Evolutionary conservation across 2,888 invertebrate genomes (phyloP).

Genomic region (Liposcelis brunnea): DNA sequence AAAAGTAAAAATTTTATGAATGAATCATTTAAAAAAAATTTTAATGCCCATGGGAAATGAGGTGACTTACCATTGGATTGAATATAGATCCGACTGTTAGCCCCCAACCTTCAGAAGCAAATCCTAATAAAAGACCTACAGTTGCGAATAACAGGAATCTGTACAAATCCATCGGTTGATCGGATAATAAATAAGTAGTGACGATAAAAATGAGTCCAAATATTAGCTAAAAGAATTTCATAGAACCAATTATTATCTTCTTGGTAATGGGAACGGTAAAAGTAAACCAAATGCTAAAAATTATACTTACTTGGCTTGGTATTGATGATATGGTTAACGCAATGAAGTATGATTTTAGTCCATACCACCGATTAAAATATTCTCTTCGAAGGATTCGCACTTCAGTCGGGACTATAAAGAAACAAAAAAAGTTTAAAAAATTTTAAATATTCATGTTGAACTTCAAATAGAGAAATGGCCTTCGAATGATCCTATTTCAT

Average conservation of each 20-base stretch:
- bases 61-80: conserved; percentile 32
- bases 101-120: conserved; percentile 59
- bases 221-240: conserved; percentile 27
- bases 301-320: conserved; percentile 35
- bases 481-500: too few species aligned
- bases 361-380: conserved; percentile 50
- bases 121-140: conserved; percentile 37
- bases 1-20: too few species aligned
- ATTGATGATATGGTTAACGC: conserved; percentile 37
- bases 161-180: conserved; percentile 46
- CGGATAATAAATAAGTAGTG: conserved; percentile 39
- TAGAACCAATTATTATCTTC: not conserved
- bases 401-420: conserved; percentile 39
- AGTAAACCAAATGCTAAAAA: conserved; percentile 25
- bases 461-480: too few species aligned
- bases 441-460: too few species aligned
- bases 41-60: conserved; percentile 6
- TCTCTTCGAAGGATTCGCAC: conserved; percentile 39
- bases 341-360: conserved; percentile 42
- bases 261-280: too few species aligned
- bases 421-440: conserved; percentile 12
- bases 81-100: conserved; percentile 46
- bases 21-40: conserved; percentile 7
- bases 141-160: conserved; percentile 39
- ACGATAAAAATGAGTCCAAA: conserved; percentile 31